Evolutionary conservation across 92 coral and sea anemone genomes (phyloP), one percentile per base, ranked within the genome.

Genomic region (Diadumene lineata): DNA sequence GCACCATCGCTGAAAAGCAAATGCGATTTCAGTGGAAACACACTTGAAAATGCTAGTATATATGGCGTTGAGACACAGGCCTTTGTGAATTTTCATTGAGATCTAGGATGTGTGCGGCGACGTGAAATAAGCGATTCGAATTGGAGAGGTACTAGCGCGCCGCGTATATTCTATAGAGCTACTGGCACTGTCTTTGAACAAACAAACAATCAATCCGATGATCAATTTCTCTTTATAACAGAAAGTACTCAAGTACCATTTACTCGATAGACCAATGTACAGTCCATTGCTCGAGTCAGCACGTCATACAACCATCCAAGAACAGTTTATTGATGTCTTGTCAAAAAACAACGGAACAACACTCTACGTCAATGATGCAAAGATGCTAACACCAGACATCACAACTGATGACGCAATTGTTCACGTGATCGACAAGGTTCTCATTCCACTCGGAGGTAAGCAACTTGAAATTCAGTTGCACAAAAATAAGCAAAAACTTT

Each of bases 371-470:
- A 91, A 91, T 68, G 86, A 87, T 68, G 93, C 86, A 8, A 77
- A 0, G 61, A 80, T 92, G 0, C 89, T 86, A 7, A 72, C 79
- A 31, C 65, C 73, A 43, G 93, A 92, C 78, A 57, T 86, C 68
- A 85, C 86, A 1, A 83, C 85, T n/a, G 82, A 33, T 19, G 83
- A 92, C 48, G 97, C 94, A 9, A 71, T 92, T 21, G 78, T 89
- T 38, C 97, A 92, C 64, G 82, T 75, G 34, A 89, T 89, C 58
- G 66, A 89, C 84, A 84, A 81, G 67, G 84, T 83, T 25, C 80
- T 92, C 26, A 79, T 92, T 79, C 92, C 93, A 27, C 56, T 80
- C 28, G 82, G 87, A 76, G 97, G 97, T 92, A 44, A 80, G 80
- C 22, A n/a, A n/a, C n/a, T n/a, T n/a, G n/a, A n/a, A n/a, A n/a